Conservation (phyloP, 2,797 vertebrate species). For the Lacerta bilineata region DNA sequence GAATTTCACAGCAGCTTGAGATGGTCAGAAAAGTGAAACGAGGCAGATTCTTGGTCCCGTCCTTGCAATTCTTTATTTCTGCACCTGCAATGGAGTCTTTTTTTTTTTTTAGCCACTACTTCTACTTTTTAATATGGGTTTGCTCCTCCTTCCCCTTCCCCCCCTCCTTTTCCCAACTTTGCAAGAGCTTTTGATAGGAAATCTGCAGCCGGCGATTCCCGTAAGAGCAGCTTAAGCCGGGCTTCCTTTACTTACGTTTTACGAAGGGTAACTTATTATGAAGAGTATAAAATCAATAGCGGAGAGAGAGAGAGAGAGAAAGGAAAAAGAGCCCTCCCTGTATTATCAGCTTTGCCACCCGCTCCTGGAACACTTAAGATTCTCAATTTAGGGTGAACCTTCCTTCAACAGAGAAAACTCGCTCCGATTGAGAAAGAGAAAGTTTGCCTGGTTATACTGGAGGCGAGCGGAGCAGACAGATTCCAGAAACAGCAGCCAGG, state of each 20-base stretch:
- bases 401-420: background rate
- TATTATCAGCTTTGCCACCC: background rate
- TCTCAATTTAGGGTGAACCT: background rate
- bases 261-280: constrained; percentile 38
- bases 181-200: constrained; percentile 43
- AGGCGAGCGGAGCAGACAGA: background rate
- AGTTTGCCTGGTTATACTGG: background rate
- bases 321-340: background rate
- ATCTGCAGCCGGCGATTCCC: constrained; percentile 21
- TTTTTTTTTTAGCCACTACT: no score
- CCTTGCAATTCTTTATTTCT: no score
- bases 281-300: constrained; percentile 46
- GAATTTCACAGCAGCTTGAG: background rate
- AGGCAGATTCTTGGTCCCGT: no score
- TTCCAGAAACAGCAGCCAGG: background rate
- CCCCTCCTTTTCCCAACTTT: background rate
- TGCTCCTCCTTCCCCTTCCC: no score
- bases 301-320: background rate
- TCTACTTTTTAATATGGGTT: no score
- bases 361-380: background rate
- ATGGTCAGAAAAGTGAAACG: background rate
- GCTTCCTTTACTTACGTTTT: constrained; percentile 33
- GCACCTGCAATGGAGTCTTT: no score
- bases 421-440: background rate
- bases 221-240: constrained; percentile 8